Evolutionary conservation across 2,888 invertebrate genomes (phyloP), one percentile per base, ranked within the genome.

Genomic region (Siphonodentalium dalli): DNA sequence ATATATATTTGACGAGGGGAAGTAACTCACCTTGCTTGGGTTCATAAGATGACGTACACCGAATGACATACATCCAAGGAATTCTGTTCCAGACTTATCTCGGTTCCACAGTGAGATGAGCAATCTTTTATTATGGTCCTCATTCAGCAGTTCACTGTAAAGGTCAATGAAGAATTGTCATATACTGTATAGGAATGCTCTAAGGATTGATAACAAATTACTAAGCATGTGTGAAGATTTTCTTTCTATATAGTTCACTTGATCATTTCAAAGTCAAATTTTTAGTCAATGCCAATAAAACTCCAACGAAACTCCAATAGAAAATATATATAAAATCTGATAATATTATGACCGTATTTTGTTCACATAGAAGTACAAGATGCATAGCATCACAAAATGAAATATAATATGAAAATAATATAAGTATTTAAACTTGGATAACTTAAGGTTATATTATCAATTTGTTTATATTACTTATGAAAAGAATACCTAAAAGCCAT

Each of bases 11-110:
- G n/a, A n/a, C n/a, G n/a, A n/a, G n/a, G n/a, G n/a, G n/a, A n/a
- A n/a, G 31, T 11, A 33, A 85, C 86, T 85, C 85, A 88, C 88
- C 87, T 87, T 87, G 79, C 87, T 88, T 83, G 71, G 68, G 34
- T 68, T 66, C 20, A 89, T 86, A 69, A 89, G 88, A 86, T 90
- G 88, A 83, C 88, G 88, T 74, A 93, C 86, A 71, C 91, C 90
- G 85, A 93, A 91, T 83, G 92, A 92, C 88, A 91, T 90, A 84
- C 93, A 93, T 86, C 93, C 94, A 84, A 94, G 86, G 84, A 93
- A 90, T 85, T 93, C 93, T 86, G 92, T 93, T 85, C 90, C 88
- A 85, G 93, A 93, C 28, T 49, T 42, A 38, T 72, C 71, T 46
- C 64, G 68, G 57, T 75, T 68, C 72, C 72, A 75, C 18, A 75